Base-by-base conservation (phyloP, 2,888 invertebrate species). In the Ariolimax columbianus region DNA sequence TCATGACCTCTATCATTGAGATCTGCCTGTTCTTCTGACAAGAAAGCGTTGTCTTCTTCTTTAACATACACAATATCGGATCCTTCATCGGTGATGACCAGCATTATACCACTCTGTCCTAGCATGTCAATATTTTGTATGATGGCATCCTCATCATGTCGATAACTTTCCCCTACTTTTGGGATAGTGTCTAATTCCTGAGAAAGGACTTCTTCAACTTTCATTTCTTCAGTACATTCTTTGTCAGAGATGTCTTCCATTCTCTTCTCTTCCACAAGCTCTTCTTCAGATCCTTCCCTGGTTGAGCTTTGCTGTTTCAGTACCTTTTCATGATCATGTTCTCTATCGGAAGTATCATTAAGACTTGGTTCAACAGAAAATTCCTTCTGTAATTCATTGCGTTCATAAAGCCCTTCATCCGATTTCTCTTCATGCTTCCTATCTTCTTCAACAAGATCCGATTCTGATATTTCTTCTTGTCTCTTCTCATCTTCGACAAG, bases 301-400 rank as follows among this genome's bases (percentile, higher is more conserved):
- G n/a, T n/a, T 40, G 43, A 80, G 79, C 30, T 83, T 77, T 43
- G 81, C 63, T 81, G 77, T 23, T 82, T 84, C 63, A 80, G 81
- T 82, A 82, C 84, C 47, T 86, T 77, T 7, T 82, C 81, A 30
- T 72, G 63, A 26, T 78, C 85, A 38, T 68, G 77, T n/a, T 75
- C 55, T 38, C 77, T 77, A 81, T 11, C 40, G 19, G 36, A 73
- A 75, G 36, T 84, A 59, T 55, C 83, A 47, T 78, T 51, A 26
- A 81, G 86, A 47, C 68, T 79, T n/a, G 73, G 55, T 70, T 84
- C 83, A 77, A 4, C 72, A 1, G 36, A 77, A 80, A 55, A 81
- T 55, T 55, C 81, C 63, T 78, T 80, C 7, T 82, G 9, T 11
- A 36, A 11, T 36, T 17, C 17, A 17, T 36, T 30, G 14, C 38